A percentile compares a stretch with the other conserved stretches of the same genome.
These are phyloP conservation scores for Pentalonia nigronervosa DNA, from an alignment of 1,140 invertebrate species.

Conservation along the genomic window DNA sequence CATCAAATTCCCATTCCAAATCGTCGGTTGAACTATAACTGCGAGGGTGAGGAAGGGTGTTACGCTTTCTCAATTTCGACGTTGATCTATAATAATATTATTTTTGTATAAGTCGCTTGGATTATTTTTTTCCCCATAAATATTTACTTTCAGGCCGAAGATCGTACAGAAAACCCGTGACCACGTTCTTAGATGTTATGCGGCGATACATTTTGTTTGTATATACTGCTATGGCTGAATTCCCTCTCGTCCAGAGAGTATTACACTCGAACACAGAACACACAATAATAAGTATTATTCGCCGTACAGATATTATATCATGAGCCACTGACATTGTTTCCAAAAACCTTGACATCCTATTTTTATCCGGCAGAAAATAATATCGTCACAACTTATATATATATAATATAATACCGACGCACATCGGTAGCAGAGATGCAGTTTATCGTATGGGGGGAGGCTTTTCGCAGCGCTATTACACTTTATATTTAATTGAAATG, in stretches of 20 bases:
- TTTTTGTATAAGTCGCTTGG: background rate
- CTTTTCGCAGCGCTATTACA: background rate
- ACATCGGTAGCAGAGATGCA: background rate
- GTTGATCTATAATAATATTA: background rate
- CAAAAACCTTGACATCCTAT: slow-evolving; percentile 9
- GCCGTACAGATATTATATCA: background rate
- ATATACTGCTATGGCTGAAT: background rate
- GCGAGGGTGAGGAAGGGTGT: background rate
- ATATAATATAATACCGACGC: background rate
- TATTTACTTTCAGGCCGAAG: background rate
- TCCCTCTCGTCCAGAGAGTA: background rate
- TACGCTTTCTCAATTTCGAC: background rate
- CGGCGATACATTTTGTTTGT: background rate
- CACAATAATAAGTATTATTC: background rate
- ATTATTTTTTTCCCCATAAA: background rate
- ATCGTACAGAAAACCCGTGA: background rate
- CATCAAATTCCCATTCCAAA: too few relatives aligned
- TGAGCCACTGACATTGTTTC: background rate
- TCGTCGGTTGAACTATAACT: background rate
- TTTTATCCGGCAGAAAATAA: background rate
- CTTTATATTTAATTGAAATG: slow-evolving; percentile 19
- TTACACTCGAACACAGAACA: background rate
- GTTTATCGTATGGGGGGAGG: background rate
- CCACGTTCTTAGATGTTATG: background rate
- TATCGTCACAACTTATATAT: background rate